Conservation (phyloP, 2,113 vertebrate species). For the Micronycteris hirsuta region DNA sequence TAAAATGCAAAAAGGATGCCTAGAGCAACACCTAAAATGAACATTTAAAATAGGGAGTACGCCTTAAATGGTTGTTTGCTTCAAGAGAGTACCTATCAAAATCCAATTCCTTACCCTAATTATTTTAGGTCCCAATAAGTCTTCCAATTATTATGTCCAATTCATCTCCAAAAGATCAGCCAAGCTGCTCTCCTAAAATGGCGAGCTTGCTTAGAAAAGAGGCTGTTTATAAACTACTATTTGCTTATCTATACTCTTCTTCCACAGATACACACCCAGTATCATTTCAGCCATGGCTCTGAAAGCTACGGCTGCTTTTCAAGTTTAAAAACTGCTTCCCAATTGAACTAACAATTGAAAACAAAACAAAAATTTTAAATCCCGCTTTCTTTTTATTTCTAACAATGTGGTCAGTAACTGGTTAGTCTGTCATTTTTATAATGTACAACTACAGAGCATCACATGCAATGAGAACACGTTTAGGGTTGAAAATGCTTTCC, state of each 20-base stretch:
- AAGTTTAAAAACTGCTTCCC: constrained; percentile 40
- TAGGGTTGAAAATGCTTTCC: constrained; percentile 53
- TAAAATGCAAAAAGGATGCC: constrained; percentile 22
- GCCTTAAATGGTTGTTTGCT: background rate
- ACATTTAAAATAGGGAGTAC: background rate
- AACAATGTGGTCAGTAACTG: background rate
- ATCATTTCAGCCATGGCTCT: background rate
- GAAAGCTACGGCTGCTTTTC: constrained; percentile 38
- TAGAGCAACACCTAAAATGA: constrained; percentile 32
- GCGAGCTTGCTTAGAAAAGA: constrained; percentile 13
- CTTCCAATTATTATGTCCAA: constrained; percentile 2
- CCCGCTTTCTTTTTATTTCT: constrained; percentile 23
- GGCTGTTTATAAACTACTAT: background rate
- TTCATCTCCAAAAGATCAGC: constrained; percentile 17
- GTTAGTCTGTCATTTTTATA: constrained; percentile 6
- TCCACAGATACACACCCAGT: background rate
- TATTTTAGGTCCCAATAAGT: constrained; percentile 22
- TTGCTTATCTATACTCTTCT: background rate
- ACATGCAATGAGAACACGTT: constrained; percentile 18
- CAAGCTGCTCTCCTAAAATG: background rate
- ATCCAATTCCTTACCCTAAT: background rate
- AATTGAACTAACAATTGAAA: background rate
- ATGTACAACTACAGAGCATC: constrained; percentile 9
- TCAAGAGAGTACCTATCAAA: constrained; percentile 7
- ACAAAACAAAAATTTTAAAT: background rate